Evolutionary conservation across 1,140 invertebrate genomes (phyloP).

Genomic region (Neodiprion fabricii): DNA sequence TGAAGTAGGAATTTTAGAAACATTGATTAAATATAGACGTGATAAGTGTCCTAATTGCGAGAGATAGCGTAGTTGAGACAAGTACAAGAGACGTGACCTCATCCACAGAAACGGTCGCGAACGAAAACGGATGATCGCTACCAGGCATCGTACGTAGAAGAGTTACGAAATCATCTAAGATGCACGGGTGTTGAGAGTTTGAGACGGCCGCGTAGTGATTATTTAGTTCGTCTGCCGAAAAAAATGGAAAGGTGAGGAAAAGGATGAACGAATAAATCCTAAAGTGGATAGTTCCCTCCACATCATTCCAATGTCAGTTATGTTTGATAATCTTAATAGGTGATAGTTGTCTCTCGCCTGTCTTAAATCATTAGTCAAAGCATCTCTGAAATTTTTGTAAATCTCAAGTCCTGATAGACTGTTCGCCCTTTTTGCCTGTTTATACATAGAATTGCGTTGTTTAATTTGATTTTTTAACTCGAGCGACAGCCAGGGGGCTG

Average conservation of each 20-base stretch:
- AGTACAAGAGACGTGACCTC: background rate
- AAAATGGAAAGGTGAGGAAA: background rate
- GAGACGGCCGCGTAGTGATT: background rate
- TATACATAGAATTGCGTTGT: background rate
- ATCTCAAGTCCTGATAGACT: background rate
- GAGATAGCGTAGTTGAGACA: background rate
- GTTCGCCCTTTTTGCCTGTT: background rate
- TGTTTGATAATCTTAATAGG: background rate
- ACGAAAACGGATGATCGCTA: too few relatives aligned
- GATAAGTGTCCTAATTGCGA: background rate
- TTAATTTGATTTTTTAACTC: background rate
- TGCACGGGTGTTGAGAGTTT: background rate
- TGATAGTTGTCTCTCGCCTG: background rate
- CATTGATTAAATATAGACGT: background rate
- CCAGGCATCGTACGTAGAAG: too few relatives aligned
- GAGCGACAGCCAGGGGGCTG: background rate
- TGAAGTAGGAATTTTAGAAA: background rate
- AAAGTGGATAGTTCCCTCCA: background rate
- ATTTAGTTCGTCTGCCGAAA: background rate
- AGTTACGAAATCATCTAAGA: background rate
- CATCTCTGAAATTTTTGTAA: background rate
- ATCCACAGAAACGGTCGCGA: background rate
- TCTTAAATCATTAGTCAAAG: background rate
- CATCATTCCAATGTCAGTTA: background rate
- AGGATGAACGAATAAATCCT: background rate